Evolutionary conservation across 1,140 invertebrate species (phyloP).

Genomic region (Druon quercuslanigerum): DNA sequence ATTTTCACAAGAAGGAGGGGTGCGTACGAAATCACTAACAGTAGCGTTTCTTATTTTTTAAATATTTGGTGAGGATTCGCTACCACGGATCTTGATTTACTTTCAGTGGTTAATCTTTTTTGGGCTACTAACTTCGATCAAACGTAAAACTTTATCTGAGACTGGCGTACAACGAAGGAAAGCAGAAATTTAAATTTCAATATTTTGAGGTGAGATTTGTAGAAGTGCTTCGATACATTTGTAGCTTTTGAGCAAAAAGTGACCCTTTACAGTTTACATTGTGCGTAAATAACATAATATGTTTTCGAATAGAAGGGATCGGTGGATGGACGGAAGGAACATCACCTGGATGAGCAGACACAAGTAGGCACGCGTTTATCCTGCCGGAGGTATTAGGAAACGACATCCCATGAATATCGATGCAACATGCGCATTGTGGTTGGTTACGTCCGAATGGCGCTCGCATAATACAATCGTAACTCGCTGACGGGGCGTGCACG

Average conservation of each 20-base stretch:
- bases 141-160: too few relatives aligned
- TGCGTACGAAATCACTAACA: too few relatives aligned
- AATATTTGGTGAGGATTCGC: too few relatives aligned
- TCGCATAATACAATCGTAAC: slow-evolving; percentile 52
- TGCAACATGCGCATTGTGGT: slow-evolving; percentile 55
- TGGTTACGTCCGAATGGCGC: slow-evolving; percentile 41
- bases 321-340: slow-evolving; percentile 41
- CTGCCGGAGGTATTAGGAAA: slow-evolving; percentile 34
- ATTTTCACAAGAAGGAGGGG: too few relatives aligned
- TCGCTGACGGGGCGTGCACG: slow-evolving; percentile 39
- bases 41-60: too few relatives aligned
- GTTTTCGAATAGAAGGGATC: slow-evolving; percentile 43
- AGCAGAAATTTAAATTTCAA: neutral
- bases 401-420: slow-evolving; percentile 53
- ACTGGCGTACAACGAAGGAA: neutral
- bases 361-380: slow-evolving; percentile 41
- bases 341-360: slow-evolving; percentile 58
- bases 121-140: too few relatives aligned
- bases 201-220: neutral
- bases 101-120: too few relatives aligned
- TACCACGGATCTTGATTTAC: too few relatives aligned
- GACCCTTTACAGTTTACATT: slow-evolving; percentile 47
- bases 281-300: slow-evolving; percentile 61
- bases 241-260: slow-evolving; percentile 49
- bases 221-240: slow-evolving; percentile 35